Base-by-base conservation (phyloP, 2,888 invertebrate genomes). In the Ennomos fuscantarius region DNA sequence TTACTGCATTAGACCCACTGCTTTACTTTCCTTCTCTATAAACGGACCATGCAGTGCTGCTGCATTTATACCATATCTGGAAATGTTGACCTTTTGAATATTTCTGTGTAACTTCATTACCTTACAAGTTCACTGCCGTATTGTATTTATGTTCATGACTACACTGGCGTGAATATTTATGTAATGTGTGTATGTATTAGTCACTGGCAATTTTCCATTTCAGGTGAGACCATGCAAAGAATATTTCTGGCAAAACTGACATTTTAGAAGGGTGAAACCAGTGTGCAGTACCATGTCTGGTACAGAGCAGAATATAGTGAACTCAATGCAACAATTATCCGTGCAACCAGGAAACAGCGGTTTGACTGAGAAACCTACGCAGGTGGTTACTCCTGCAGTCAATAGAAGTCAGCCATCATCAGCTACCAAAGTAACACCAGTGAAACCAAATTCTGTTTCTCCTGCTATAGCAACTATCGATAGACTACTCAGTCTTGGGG, bases 381-480 rank as follows among this genome's bases (percentile, higher is more conserved):
- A 93, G 83, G 92, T 93, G 66, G 93, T 93, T 42, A 87, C 87
- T 55, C 93, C 93, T 69, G 93, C 93, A 52, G 84, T 93, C 8
- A 93, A 92, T 65, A 82, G 89, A 70, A 88, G 81, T 74, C 92
- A 90, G 65, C 75, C 82, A 55, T 65, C 82, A 53, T 74, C 87
- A 51, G 72, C 78, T 48, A 85, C 76, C 11, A 92, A 91, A 76
- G 76, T 86, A 45, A 84, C 84, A 47, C 85, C 89, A 51, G 83
- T 87, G 9, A 92, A 90, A 70, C 62, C 79, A 10, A 85, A 72
- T 55, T 78, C 85, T 41, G 87, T 92, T 34, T 90, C 92, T 35
- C 92, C 93, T 68, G 93, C 93, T 53, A 90, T 93, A 69, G 93
- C 93, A 54, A 92, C 92, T 51, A 92, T 93, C 67, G 93, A 93